Conservation (phyloP, 2,888 invertebrate genomes). For the Orthosia incerta region DNA sequence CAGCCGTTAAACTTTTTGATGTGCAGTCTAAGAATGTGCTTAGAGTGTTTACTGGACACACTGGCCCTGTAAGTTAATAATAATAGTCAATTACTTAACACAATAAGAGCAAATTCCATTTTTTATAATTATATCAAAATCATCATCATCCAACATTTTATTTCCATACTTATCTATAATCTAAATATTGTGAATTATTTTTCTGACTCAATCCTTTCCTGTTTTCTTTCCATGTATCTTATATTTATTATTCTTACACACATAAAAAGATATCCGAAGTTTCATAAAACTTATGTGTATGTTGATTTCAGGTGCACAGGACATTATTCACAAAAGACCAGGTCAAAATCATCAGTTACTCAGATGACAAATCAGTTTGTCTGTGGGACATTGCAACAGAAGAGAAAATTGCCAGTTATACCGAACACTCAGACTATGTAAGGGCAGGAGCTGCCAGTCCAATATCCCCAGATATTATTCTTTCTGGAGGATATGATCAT, state of each 20-base stretch:
- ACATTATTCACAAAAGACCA: constrained; percentile 95
- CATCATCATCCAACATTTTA: no score
- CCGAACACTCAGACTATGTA: constrained; percentile 95
- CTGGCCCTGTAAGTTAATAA: constrained; percentile 91
- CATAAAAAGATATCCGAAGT: background rate
- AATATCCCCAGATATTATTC: constrained; percentile 93
- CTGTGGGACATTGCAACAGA: constrained; percentile 98
- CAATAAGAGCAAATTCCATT: background rate
- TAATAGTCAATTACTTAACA: background rate
- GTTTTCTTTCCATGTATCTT: background rate
- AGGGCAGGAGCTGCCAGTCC: constrained; percentile 96
- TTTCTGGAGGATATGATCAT: constrained; percentile 97
- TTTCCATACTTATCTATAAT: no score
- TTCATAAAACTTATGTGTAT: background rate
- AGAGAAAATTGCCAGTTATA: constrained; percentile 92
- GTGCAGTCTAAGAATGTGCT: constrained; percentile 95
- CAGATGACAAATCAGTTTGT: constrained; percentile 96
- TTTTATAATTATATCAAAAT: no score
- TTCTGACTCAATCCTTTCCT: background rate
- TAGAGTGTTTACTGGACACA: constrained; percentile 96
- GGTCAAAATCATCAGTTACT: constrained; percentile 95
- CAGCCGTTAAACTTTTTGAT: constrained; percentile 96
- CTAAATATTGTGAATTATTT: no score
- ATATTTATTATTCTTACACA: background rate
- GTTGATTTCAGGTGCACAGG: constrained; percentile 92